Base-by-base conservation (phyloP, 2,888 invertebrate species). In the Perithous albicinctus region DNA sequence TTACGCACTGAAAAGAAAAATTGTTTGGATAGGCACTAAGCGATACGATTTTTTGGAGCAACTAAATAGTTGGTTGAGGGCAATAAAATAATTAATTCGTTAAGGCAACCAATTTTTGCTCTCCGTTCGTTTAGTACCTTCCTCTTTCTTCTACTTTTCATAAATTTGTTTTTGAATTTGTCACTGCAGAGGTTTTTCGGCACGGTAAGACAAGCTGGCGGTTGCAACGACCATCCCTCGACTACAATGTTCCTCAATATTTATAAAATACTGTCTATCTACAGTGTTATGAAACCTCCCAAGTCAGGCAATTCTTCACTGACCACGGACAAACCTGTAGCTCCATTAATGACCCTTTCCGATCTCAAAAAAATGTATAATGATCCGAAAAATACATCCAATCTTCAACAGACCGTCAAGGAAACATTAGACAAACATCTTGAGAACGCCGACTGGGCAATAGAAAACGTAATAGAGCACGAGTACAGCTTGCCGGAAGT, bases 401-500 rank as follows among this genome's bases (percentile, higher is more conserved):
- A 46, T 66, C 15, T 66, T n/a, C n/a, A n/a, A n/a, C n/a, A n/a
- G n/a, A n/a, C n/a, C n/a, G n/a, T n/a, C n/a, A n/a, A n/a, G n/a
- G n/a, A n/a, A n/a, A n/a, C n/a, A 20, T 20, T 41, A 41, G 18
- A 56, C 4, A 56, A 26, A 5, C 20, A n/a, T 23, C 59, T 77
- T 35, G 6, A n/a, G n/a, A 51, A 81, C 63, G 35, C 10, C 5
- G 78, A 78, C 64, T 78, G 78, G 81, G 73, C 73, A 78, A 0
- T 66, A 78, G 29, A 66, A 69, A n/a, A n/a, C 4, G 6, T 74
- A 43, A 29, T 66, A 6, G 81, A 77, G 29, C 77, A 72, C 15
- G 77, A 81, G 46, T 81, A 81, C 41, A 41, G 46, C 18, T 15
- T 41, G 8, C 67, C 81, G 10, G 74, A 32, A 54, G 67, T 81